Percentiles rank a stretch among this genome's conserved stretches.
Conservation (phyloP, 2,888 invertebrate species). For the Elmis aenea region DNA sequence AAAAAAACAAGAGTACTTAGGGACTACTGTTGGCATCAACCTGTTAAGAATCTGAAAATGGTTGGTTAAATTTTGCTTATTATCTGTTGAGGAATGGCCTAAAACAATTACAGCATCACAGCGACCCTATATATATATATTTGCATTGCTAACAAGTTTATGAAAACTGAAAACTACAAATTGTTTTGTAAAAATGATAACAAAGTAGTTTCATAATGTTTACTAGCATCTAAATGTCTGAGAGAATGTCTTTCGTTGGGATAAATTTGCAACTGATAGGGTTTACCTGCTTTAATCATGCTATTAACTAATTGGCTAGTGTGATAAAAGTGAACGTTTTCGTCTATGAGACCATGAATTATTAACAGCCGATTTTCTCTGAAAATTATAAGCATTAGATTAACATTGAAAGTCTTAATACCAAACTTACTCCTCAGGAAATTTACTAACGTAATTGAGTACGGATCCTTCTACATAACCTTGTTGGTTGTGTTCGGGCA, state of each 20-base stretch:
- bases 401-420: conserved; percentile 1
- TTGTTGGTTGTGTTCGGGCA: conserved; percentile 67
- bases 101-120: no score
- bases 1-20: no score
- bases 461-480: conserved; percentile 85
- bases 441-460: conserved; percentile 75
- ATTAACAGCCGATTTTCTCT: conserved; percentile 87
- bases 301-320: conserved; percentile 87
- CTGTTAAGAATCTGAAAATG: no score
- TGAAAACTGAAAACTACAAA: no score
- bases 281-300: conserved; percentile 90
- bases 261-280: conserved; percentile 91
- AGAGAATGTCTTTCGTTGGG: conserved; percentile 96
- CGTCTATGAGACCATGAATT: conserved; percentile 96
- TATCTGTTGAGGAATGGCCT: no score
- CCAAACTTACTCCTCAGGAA: conserved; percentile 81
- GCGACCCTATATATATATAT: no score
- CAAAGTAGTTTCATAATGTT: conserved; percentile 93
- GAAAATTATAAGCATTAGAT: conserved; percentile 26
- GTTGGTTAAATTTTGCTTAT: no score
- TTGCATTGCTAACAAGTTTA: no score
- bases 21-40: no score
- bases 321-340: conserved; percentile 98
- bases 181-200: conserved; percentile 85
- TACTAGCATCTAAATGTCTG: conserved; percentile 86